Evolutionary conservation across 1,140 invertebrate species (phyloP).

Genomic region (Caenorhabditis inopinata): DNA sequence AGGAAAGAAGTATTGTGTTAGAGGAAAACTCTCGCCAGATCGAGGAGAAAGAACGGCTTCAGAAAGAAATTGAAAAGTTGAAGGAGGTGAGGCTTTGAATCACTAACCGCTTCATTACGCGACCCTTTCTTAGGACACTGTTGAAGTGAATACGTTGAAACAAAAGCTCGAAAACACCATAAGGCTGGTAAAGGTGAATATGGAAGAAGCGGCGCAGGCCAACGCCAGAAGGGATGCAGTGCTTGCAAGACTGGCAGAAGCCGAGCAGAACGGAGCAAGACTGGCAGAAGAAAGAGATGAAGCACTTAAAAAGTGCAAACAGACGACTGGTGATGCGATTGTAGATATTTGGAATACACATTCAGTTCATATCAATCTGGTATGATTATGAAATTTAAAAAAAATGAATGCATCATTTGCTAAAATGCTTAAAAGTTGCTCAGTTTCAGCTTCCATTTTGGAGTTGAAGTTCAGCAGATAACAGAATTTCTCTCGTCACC

Average conservation of each 20-base stretch:
- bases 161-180: constrained; percentile 26
- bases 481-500: too few species aligned
- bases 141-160: constrained; percentile 26
- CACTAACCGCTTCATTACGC: neutral
- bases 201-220: constrained; percentile 15
- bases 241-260: constrained; percentile 23
- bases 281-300: constrained; percentile 42
- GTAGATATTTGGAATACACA: constrained; percentile 44
- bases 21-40: constrained; percentile 45
- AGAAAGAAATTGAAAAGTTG: constrained; percentile 35
- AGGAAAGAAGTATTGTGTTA: constrained; percentile 45
- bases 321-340: constrained; percentile 41
- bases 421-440: too few species aligned
- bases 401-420: too few species aligned
- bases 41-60: constrained; percentile 40
- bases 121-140: constrained; percentile 19
- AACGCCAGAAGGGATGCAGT: neutral
- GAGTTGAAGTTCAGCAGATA: neutral
- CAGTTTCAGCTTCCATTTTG: too few species aligned
- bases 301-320: constrained; percentile 29
- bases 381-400: too few species aligned
- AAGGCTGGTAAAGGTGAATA: constrained; percentile 28
- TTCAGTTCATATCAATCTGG: constrained; percentile 29
- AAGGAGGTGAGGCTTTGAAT: neutral
- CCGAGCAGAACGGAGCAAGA: constrained; percentile 11